Conservation (phyloP, 2,113 vertebrate genomes). For the Hiodon tergisus region DNA sequence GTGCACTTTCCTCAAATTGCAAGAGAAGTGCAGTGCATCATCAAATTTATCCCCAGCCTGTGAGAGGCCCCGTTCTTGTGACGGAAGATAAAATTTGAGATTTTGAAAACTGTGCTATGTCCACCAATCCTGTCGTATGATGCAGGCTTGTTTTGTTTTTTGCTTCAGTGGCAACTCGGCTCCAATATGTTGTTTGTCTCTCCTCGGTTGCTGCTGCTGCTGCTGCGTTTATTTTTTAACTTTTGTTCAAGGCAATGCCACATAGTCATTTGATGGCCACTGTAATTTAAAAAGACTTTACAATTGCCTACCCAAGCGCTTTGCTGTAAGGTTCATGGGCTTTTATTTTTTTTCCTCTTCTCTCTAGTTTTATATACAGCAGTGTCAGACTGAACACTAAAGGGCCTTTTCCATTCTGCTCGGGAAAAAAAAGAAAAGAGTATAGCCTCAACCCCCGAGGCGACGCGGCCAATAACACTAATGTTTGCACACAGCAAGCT, state of each 20-base stretch:
- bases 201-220: constrained; percentile 37
- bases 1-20: constrained; percentile 19
- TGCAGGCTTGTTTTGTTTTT: background rate
- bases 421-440: background rate
- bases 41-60: background rate
- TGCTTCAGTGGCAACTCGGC: constrained; percentile 6
- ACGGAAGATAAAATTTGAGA: background rate
- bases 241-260: constrained; percentile 41
- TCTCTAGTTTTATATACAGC: constrained; percentile 29
- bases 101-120: background rate
- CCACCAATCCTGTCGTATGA: background rate
- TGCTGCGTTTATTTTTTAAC: constrained; percentile 36
- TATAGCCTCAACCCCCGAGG: background rate
- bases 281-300: constrained; percentile 45
- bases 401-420: background rate
- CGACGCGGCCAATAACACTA: background rate
- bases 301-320: constrained; percentile 29
- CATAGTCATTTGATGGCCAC: constrained; percentile 32
- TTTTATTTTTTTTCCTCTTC: constrained; percentile 34
- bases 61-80: background rate
- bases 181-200: constrained; percentile 31
- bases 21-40: constrained; percentile 15
- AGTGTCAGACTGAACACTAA: constrained; percentile 3
- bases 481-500: constrained; percentile 7
- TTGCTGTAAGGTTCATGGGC: constrained; percentile 37